Evolutionary conservation across 1,140 invertebrate species (phyloP).

Genomic region (Zaprionus taronus): DNA sequence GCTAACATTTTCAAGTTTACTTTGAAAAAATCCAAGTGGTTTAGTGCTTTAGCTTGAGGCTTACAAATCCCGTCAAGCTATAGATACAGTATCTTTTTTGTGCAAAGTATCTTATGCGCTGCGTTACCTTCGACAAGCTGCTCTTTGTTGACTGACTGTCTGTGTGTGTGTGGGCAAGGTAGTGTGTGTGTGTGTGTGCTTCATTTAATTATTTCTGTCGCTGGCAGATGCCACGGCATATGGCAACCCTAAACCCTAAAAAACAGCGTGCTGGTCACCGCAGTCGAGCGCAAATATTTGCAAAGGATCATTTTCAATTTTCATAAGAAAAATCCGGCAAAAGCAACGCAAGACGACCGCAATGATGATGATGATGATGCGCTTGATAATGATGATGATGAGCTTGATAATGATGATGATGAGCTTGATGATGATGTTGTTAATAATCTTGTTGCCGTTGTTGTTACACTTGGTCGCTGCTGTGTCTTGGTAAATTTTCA

Average conservation of each 20-base stretch:
- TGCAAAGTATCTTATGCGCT: slow-evolving; percentile 2
- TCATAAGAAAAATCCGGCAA: slow-evolving; percentile 25
- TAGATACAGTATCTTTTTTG: slow-evolving; percentile 18
- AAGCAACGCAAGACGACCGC: neutral
- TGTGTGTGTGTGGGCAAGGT: slow-evolving; percentile 34
- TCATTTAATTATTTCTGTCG: slow-evolving; percentile 67
- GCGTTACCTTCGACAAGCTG: slow-evolving; percentile 5
- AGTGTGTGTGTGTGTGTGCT: slow-evolving; percentile 42
- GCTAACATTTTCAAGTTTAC: neutral
- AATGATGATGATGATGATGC: neutral
- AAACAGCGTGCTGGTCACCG: slow-evolving; percentile 42
- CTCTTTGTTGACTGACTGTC: slow-evolving; percentile 25
- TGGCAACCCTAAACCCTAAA: slow-evolving; percentile 38
- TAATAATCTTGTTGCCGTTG: slow-evolving; percentile 4
- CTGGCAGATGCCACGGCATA: slow-evolving; percentile 50
- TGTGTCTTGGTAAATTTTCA: slow-evolving; percentile 10
- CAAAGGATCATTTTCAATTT: slow-evolving; percentile 72
- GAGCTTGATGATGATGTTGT: slow-evolving; percentile 3
- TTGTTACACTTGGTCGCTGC: neutral
- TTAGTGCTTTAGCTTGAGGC: neutral
- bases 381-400: neutral
- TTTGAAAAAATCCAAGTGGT: neutral
- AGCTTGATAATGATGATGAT: neutral
- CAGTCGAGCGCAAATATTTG: slow-evolving; percentile 59
- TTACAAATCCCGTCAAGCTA: neutral